phyloP scores from a whole-genome alignment of 2,888 invertebrate genomes.

The Exephanes ischioxanthus region DNA sequence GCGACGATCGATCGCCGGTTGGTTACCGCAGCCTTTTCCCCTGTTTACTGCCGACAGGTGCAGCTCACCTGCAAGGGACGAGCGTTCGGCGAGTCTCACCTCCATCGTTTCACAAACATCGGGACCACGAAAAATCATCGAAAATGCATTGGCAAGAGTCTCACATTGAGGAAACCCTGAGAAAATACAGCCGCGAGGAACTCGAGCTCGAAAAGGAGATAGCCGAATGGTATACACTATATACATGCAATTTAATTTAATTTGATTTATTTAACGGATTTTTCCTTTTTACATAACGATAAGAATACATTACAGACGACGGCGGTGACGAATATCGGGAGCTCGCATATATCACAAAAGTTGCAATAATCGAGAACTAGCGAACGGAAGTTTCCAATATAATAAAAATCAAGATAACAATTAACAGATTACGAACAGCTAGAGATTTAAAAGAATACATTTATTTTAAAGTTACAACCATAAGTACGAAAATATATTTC shows the following conservation, averaged over 20 bases:
- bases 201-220: slow-evolving; percentile 71
- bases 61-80: slow-evolving; percentile 10
- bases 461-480: too few relatives aligned
- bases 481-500: too few relatives aligned
- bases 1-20: slow-evolving; percentile 10
- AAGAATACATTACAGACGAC: too few relatives aligned
- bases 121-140: slow-evolving; percentile 10
- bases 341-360: too few relatives aligned
- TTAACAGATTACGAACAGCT: too few relatives aligned
- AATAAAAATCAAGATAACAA: too few relatives aligned
- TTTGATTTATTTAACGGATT: neutral
- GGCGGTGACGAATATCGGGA: too few relatives aligned
- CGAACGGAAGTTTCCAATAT: neutral
- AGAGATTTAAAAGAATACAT: too few relatives aligned
- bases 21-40: neutral
- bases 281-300: neutral
- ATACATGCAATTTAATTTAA: neutral
- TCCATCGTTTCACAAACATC: neutral
- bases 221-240: slow-evolving; percentile 72
- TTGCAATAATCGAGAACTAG: too few relatives aligned
- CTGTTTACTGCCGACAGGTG: slow-evolving; percentile 12
- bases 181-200: slow-evolving; percentile 67
- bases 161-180: slow-evolving; percentile 23
- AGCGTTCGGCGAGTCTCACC: neutral
- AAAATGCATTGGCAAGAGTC: slow-evolving; percentile 39